These are phyloP conservation scores for Rhamnusium bicolor DNA, from an alignment of 2,888 invertebrate genomes.

Conservation along the genomic window DNA sequence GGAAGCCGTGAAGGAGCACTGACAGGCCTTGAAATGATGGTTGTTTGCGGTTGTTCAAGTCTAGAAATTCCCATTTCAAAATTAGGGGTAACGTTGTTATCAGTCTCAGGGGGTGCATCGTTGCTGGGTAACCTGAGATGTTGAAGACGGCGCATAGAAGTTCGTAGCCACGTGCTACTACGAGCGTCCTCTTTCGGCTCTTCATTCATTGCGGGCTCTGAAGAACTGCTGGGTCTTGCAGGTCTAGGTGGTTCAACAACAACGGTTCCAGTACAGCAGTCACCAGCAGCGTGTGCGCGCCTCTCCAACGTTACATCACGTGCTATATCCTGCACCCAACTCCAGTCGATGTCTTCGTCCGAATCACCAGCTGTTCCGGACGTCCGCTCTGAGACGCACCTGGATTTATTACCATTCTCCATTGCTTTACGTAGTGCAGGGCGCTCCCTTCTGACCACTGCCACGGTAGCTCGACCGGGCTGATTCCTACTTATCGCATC, in stretches of 20 bases:
- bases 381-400: slow-evolving; percentile 58
- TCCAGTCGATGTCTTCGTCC: slow-evolving; percentile 66
- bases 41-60: slow-evolving; percentile 68
- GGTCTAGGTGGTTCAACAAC: slow-evolving; percentile 57
- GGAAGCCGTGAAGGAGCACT: slow-evolving; percentile 66
- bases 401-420: slow-evolving; percentile 31
- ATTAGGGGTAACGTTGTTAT: slow-evolving; percentile 6
- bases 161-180: slow-evolving; percentile 72
- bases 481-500: slow-evolving; percentile 50
- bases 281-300: slow-evolving; percentile 62
- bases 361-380: slow-evolving; percentile 59
- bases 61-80: slow-evolving; percentile 56
- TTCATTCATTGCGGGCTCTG: slow-evolving; percentile 49
- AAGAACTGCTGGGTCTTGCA: slow-evolving; percentile 52
- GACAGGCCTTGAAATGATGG: slow-evolving; percentile 61
- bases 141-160: slow-evolving; percentile 74
- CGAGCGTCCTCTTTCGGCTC: slow-evolving; percentile 55
- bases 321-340: slow-evolving; percentile 65
- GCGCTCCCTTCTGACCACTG: slow-evolving; percentile 54
- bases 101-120: slow-evolving; percentile 41
- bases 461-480: slow-evolving; percentile 51
- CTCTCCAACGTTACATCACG: slow-evolving; percentile 57
- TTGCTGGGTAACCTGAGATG: slow-evolving; percentile 72
- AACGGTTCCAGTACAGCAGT: slow-evolving; percentile 65
- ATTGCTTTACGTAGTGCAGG: slow-evolving; percentile 38